Base-by-base conservation (phyloP, 2,113 vertebrate genomes). In the Mesocricetus auratus region DNA sequence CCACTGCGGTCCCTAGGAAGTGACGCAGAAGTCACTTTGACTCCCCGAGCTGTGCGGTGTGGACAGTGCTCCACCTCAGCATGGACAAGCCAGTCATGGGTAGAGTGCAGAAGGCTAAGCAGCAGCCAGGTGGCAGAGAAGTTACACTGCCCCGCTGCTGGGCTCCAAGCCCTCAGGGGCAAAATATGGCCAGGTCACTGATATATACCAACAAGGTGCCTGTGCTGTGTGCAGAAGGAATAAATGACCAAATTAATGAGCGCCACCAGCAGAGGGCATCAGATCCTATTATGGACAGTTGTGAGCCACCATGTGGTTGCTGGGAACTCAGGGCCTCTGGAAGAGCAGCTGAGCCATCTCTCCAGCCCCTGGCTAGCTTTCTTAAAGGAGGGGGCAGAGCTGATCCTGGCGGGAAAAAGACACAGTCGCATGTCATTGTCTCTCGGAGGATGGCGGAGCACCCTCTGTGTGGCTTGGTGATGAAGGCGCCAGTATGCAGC, bases 61-160 rank as follows among this genome's bases (percentile, higher is more conserved):
- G 73, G 62, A 2, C 4, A 3, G 24, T 3, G 74, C 47, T 33
- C 33, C 26, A 2, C 62, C 8, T 60, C 36, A 47, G 39, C 36
- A 0, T 1, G 24, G 47, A 91, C 53, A 88, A 82, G 16, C 47
- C 39, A 47, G 29, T 7, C 3, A 0, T 7, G 24, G 36, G 47
- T 0, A 56, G 66, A n/a, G 0, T 17, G 33, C 22, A 68, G 10
- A 47, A 19, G 4, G 15, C 0, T 1, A 69, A 53, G 66, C 17
- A 24, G 83, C n/a, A 21, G 56, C 29, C 31, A 50, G 29, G 29
- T 1, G 1, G 11, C 2, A 0, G 50, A 50, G 8, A 17, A 33
- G 24, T 9, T 3, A 22, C 1, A 0, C n/a, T 50, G 42, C 50
- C 36, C n/a, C 12, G 11, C 69, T 56, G 22, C 50, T 74, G 24